Evolutionary conservation across 2,113 vertebrate genomes (phyloP).

Genomic region (Protobothrops flavoviridis): DNA sequence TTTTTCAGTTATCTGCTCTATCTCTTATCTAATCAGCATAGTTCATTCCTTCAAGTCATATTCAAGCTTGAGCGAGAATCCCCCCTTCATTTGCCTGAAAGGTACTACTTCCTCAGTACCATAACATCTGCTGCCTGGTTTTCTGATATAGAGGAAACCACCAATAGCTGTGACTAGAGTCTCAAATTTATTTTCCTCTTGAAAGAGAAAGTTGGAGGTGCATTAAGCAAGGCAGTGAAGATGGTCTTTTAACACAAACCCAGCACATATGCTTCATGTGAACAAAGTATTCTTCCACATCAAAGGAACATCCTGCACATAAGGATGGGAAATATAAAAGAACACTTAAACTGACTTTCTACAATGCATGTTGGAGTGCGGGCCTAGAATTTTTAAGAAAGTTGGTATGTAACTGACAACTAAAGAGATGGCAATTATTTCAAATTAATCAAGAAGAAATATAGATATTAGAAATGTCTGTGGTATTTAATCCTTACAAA

Average conservation of each 20-base stretch:
- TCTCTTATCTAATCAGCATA: neutral
- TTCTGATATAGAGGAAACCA: slow-evolving; percentile 10
- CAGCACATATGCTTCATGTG: neutral
- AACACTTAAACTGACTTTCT: neutral
- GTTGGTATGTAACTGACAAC: neutral
- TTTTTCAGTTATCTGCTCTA: neutral
- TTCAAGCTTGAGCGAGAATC: neutral
- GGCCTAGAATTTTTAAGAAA: neutral
- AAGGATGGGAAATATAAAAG: neutral
- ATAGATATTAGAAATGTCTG: neutral
- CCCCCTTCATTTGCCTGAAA: neutral
- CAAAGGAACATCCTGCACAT: neutral
- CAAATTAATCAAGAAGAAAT: neutral
- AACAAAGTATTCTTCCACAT: neutral
- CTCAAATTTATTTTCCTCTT: neutral
- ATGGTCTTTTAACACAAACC: neutral
- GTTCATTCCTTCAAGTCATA: neutral
- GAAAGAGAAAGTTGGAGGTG: neutral
- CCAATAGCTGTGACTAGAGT: neutral
- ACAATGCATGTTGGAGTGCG: neutral
- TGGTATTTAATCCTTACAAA: neutral
- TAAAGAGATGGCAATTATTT: neutral
- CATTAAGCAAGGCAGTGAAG: neutral
- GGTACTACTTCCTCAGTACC: neutral
- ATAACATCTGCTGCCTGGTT: neutral